These are phyloP conservation scores for Pseudeuparius sepicola DNA, from an alignment of 2,888 invertebrate species.

Conservation along the genomic window DNA sequence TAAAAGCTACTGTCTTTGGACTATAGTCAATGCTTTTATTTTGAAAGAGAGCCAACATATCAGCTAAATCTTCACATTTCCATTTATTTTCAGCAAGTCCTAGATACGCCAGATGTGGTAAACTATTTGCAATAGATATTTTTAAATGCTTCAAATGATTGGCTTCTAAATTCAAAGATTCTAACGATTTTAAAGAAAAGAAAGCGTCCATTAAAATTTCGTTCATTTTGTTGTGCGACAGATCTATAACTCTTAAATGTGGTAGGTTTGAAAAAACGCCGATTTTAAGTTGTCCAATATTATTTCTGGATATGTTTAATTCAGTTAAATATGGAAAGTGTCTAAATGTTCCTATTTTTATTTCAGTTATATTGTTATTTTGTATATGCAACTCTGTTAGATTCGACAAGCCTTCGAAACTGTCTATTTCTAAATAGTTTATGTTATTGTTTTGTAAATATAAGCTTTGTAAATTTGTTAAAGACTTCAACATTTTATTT, in stretches of 20 bases:
- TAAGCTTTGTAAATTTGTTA: no score
- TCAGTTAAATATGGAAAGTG: constrained; percentile 15
- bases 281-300: constrained; percentile 19
- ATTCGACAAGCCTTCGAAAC: constrained; percentile 8
- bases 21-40: constrained; percentile 18
- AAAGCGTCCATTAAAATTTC: constrained; percentile 20
- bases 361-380: constrained; percentile 17
- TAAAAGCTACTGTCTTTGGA: constrained; percentile 8
- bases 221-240: constrained; percentile 20
- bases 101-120: constrained; percentile 17
- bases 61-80: constrained; percentile 22
- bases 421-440: no score
- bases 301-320: constrained; percentile 20
- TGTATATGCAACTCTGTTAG: constrained; percentile 16
- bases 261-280: constrained; percentile 24
- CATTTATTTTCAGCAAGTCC: constrained; percentile 24
- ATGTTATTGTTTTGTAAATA: no score
- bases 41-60: constrained; percentile 20
- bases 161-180: constrained; percentile 19
- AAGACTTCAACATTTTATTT: no score
- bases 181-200: constrained; percentile 18
- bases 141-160: constrained; percentile 25
- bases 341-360: constrained; percentile 20
- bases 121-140: constrained; percentile 18
- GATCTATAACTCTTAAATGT: constrained; percentile 19